Conservation (phyloP, 2,797 vertebrate genomes). For the Mastacembelus armatus region DNA sequence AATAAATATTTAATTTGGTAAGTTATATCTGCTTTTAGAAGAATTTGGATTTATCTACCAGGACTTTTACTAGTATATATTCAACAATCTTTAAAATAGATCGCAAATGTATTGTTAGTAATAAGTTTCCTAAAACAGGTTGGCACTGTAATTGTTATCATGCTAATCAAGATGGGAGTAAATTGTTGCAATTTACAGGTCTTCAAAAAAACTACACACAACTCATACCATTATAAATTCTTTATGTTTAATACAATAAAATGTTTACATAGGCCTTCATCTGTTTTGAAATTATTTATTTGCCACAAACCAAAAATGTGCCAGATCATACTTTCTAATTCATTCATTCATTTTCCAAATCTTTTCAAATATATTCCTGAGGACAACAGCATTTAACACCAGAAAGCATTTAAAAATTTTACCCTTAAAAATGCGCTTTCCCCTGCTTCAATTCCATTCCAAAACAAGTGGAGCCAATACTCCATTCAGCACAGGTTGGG, state of each 20-base stretch:
- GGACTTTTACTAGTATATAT: too few species aligned
- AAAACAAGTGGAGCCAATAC: slow-evolving; percentile 79
- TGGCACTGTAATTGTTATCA: too few species aligned
- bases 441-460: slow-evolving; percentile 76
- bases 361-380: slow-evolving; percentile 79
- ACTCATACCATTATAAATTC: slow-evolving; percentile 65
- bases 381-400: slow-evolving; percentile 81
- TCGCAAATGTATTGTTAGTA: too few species aligned
- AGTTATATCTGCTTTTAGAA: too few species aligned
- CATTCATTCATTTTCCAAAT: slow-evolving; percentile 71
- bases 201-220: slow-evolving; percentile 48
- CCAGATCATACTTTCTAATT: slow-evolving; percentile 69
- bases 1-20: too few species aligned
- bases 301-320: slow-evolving; percentile 65
- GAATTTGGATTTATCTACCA: too few species aligned
- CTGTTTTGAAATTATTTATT: slow-evolving; percentile 64
- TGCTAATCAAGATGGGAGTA: too few species aligned
- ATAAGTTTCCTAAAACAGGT: too few species aligned
- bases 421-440: slow-evolving; percentile 44
- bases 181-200: too few species aligned
- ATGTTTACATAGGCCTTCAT: slow-evolving; percentile 79
- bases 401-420: slow-evolving; percentile 75
- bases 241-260: slow-evolving; percentile 82
- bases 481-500: slow-evolving; percentile 70
- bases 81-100: too few species aligned